Base-by-base conservation (phyloP, 2,113 vertebrate genomes). In the Hippocampus guttulatus region DNA sequence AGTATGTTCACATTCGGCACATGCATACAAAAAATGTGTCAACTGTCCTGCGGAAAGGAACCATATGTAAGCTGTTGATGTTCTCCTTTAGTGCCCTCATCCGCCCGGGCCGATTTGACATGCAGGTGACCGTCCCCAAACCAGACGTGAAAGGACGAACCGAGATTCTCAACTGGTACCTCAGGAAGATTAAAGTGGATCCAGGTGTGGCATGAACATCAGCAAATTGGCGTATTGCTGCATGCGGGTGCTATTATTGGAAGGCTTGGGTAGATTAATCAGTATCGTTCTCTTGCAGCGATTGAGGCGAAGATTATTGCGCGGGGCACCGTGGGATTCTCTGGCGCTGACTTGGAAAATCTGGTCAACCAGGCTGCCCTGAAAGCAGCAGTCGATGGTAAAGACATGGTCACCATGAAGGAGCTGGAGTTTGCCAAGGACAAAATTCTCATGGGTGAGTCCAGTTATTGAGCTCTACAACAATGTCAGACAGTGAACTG, bases 381-480 rank as follows among this genome's bases (percentile, higher is more conserved):
- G 82, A 98, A 98, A 89, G 97, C 97, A 80, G 97, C 96, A 66
- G 95, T 98, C 16, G 97, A 99, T 85, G 96, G 93, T 30, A 98
- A 98, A 85, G 95, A 97, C 84, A 95, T 96, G 95, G 97, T 99
- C 79, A 94, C 95, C 62, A 90, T 99, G 95, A 97, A 95, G 77
- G 97, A 99, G 66, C 88, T 98, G 60, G 97, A 99, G 83, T 99
- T 98, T 73, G 94, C 97, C 38, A 99, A 99, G 87, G 97, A 99
- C 91, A 99, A 99, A 92, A 99, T 99, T 84, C 91, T 99, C 27
- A 98, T 98, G 95, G 95, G 95, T 96, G 82, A 76, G 93, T 64
- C 15, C 27, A 47, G 3, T 40, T 57, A 41, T 16, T 54, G 43
- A 12, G 45, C 33, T 38, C 33, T 38, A 6, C 33, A 38, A 38